Conservation (phyloP, 2,888 invertebrate genomes). For the Bombyx huttoni region DNA sequence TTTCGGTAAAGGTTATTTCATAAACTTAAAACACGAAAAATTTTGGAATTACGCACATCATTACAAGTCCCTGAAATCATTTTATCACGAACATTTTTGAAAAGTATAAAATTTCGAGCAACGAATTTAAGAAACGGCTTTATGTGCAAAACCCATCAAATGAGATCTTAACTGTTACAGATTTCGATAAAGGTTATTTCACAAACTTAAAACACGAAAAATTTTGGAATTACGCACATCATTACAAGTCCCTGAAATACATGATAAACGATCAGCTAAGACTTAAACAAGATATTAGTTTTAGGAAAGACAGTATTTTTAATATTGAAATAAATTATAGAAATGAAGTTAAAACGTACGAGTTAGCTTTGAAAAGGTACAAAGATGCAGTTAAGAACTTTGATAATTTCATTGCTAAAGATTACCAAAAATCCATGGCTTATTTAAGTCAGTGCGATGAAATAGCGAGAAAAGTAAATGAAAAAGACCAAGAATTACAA, state of each 20-base stretch:
- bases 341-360: conserved; percentile 64
- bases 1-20: conserved; percentile 33
- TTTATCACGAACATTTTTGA: conserved; percentile 27
- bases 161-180: conserved; percentile 29
- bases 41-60: conserved; percentile 20
- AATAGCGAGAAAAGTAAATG: conserved; percentile 45
- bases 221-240: conserved; percentile 18
- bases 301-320: conserved; percentile 54
- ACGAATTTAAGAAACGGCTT: conserved; percentile 27
- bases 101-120: conserved; percentile 34
- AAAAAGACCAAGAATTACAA: conserved; percentile 52
- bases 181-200: conserved; percentile 36
- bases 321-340: conserved; percentile 68
- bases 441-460: conserved; percentile 63
- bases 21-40: conserved; percentile 24
- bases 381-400: conserved; percentile 69
- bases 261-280: conserved; percentile 26
- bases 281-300: conserved; percentile 40
- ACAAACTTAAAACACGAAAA: conserved; percentile 25
- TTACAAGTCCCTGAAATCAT: conserved; percentile 37
- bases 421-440: conserved; percentile 74
- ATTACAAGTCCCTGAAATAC: conserved; percentile 34
- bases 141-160: conserved; percentile 20
- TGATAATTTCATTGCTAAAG: conserved; percentile 73
- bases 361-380: conserved; percentile 54